Percentiles rank a stretch among this genome's conserved stretches.
phyloP scores from a whole-genome alignment of 2,797 vertebrate genomes.

The Xenops minutus region DNA sequence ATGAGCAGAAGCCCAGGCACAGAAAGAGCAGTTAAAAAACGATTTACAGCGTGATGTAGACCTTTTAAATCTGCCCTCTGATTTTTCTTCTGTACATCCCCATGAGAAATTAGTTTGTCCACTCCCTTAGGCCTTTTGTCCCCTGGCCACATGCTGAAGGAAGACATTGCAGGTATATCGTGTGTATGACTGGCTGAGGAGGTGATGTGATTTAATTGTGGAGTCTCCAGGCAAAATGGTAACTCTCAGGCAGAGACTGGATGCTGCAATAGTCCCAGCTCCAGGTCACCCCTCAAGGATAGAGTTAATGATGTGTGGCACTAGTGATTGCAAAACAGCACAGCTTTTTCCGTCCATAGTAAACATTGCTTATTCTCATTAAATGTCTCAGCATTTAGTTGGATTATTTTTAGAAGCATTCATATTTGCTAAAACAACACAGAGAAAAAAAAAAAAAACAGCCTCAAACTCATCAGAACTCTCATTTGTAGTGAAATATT shows the following conservation, averaged over 20 bases:
- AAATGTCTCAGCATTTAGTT: background rate
- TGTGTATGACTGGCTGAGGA: background rate
- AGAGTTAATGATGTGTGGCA: background rate
- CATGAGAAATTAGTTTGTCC: background rate
- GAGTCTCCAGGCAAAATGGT: background rate
- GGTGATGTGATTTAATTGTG: background rate
- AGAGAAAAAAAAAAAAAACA: background rate
- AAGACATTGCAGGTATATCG: background rate
- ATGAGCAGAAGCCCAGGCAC: rapidly evolving
- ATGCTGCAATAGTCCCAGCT: background rate
- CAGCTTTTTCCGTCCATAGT: background rate
- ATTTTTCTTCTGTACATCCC: background rate
- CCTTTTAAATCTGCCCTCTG: background rate
- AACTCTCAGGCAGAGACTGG: background rate
- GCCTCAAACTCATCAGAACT: background rate
- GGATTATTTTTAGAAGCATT: background rate
- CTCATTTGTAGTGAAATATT: background rate
- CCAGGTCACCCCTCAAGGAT: background rate
- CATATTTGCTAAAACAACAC: background rate
- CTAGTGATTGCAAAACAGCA: background rate
- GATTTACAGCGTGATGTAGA: background rate
- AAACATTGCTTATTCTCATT: background rate
- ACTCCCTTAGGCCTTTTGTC: background rate
- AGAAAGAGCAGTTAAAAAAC: background rate
- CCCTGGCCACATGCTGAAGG: background rate